phyloP scores from a whole-genome alignment of 2,797 vertebrate genomes.

The Odontamblyopus lacepedii region DNA sequence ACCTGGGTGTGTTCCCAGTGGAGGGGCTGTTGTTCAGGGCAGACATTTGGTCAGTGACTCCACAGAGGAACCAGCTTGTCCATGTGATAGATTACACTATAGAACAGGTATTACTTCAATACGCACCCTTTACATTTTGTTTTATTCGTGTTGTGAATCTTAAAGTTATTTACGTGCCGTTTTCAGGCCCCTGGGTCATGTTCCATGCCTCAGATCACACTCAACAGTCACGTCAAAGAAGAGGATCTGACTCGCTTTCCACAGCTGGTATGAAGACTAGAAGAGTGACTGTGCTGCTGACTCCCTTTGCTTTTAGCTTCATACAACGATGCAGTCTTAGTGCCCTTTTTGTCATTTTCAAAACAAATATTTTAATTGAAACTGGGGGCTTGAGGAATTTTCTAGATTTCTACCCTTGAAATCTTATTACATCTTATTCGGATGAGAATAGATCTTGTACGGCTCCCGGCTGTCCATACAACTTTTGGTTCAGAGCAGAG shows the following conservation, averaged over 20 bases:
- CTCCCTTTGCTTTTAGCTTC: no score
- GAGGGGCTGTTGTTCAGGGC: conserved; percentile 78
- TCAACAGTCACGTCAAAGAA: conserved; percentile 21
- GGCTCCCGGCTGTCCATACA: no score
- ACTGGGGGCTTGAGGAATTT: no score
- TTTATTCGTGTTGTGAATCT: neutral
- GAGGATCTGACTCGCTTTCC: conserved; percentile 82
- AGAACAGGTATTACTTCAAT: conserved; percentile 66
- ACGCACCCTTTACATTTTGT: neutral
- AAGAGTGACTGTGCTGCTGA: no score
- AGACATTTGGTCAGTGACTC: conserved; percentile 82
- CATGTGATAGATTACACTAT: conserved; percentile 73
- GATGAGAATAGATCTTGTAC: no score
- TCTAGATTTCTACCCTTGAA: no score
- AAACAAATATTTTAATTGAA: no score
- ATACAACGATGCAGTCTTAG: no score
- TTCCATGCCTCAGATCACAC: conserved; percentile 35
- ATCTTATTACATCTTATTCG: no score
- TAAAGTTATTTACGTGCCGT: neutral
- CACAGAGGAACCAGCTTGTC: conserved; percentile 80
- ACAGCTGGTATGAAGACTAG: conserved; percentile 80
- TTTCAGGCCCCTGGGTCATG: conserved; percentile 63
- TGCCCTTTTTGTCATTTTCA: no score
- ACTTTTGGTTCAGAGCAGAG: no score
- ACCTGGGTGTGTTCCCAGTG: conserved; percentile 86